Evolutionary conservation across 2,113 vertebrate genomes (phyloP).

Genomic region (Loxodonta africana): DNA sequence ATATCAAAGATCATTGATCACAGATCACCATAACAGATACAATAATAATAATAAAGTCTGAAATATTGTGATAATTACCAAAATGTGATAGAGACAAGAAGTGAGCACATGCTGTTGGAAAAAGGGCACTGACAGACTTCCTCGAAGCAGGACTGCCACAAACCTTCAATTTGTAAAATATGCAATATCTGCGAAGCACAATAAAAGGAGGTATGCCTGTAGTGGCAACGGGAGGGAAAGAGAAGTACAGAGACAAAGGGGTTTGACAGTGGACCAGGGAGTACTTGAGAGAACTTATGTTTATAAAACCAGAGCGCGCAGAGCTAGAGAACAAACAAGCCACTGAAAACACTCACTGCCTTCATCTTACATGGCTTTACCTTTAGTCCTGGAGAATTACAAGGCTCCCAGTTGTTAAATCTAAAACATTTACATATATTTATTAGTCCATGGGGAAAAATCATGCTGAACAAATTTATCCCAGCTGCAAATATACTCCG

Average conservation of each 20-base stretch:
- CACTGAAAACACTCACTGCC: rapidly evolving
- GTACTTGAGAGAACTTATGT: rapidly evolving
- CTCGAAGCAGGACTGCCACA: too few species aligned
- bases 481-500: background rate
- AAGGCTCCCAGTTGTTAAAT: background rate
- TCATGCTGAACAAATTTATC: background rate
- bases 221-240: background rate
- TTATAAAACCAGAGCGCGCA: rapidly evolving
- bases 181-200: too few species aligned
- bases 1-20: too few species aligned
- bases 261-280: rapidly evolving
- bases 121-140: too few species aligned
- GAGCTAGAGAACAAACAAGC: rapidly evolving
- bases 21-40: too few species aligned
- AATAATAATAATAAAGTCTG: too few species aligned
- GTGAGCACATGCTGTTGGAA: too few species aligned
- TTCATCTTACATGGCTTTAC: rapidly evolving
- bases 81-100: too few species aligned
- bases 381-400: background rate
- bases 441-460: background rate
- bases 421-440: background rate
- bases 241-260: rapidly evolving
- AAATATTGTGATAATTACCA: too few species aligned
- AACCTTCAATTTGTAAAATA: too few species aligned
- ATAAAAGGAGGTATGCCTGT: too few species aligned